These are phyloP conservation scores for Tadarida brasiliensis DNA, from an alignment of 2,797 vertebrate genomes.

Conservation along the genomic window DNA sequence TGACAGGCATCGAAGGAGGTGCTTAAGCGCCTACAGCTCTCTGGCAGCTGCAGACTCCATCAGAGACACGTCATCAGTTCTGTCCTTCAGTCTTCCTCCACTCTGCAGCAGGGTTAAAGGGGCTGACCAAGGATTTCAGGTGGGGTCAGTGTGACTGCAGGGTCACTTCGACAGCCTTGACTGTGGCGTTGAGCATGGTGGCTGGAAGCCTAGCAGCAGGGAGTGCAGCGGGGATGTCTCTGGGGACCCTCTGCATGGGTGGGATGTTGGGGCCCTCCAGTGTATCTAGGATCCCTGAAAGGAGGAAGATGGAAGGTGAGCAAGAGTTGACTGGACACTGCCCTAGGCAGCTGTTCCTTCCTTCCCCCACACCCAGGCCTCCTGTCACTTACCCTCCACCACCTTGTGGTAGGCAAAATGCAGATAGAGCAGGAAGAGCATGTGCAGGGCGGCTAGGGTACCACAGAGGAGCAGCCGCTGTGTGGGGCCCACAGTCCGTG, in stretches of 20 bases:
- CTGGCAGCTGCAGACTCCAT: constrained; percentile 58
- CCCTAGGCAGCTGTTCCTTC: neutral
- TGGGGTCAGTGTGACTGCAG: constrained; percentile 85
- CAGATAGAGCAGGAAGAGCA: constrained; percentile 98
- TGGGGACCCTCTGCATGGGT: constrained; percentile 95
- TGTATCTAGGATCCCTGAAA: constrained; percentile 94
- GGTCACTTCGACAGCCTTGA: constrained; percentile 84
- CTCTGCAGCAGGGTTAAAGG: neutral
- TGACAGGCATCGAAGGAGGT: neutral
- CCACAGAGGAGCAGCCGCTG: constrained; percentile 96
- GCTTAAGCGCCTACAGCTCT: constrained; percentile 1
- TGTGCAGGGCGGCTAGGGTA: constrained; percentile 93
- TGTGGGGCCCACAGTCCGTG: constrained; percentile 95
- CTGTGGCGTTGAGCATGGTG: constrained; percentile 89
- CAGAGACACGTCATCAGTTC: constrained; percentile 39
- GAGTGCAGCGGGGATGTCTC: constrained; percentile 91
- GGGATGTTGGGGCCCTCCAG: constrained; percentile 93
- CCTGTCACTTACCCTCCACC: constrained; percentile 92
- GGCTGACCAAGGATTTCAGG: constrained; percentile 30
- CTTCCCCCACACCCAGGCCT: neutral
- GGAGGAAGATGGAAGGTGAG: constrained; percentile 37
- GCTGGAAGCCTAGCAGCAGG: constrained; percentile 69
- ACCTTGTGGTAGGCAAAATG: constrained; percentile 99
- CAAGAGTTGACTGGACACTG: neutral
- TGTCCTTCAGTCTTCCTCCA: constrained; percentile 70